Percentiles rank a stretch among this genome's conserved stretches.
Evolutionary conservation across 2,797 vertebrate species (phyloP).

Genomic region (Xenops minutus): DNA sequence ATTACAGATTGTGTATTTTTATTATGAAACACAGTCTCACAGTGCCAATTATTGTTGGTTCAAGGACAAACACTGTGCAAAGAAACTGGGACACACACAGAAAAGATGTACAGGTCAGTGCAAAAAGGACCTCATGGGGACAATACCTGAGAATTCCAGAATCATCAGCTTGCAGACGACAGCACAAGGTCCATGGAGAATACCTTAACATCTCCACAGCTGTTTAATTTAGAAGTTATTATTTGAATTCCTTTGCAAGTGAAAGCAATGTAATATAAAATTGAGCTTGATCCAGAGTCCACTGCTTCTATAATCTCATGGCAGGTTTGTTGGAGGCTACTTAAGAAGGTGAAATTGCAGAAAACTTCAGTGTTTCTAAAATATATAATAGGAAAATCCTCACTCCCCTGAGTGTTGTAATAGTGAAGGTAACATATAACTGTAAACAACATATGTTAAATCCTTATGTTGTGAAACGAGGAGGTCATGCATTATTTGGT

Average conservation of each 20-base stretch:
- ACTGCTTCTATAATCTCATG: not conserved
- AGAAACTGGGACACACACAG: slow-evolving; percentile 38
- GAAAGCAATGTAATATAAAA: slow-evolving; percentile 33
- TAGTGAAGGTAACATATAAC: slow-evolving; percentile 47
- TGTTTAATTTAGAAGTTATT: slow-evolving; percentile 67
- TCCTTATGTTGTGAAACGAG: slow-evolving; percentile 46
- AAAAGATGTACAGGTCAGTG: slow-evolving; percentile 62
- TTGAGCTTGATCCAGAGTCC: slow-evolving; percentile 10
- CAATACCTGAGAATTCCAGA: slow-evolving; percentile 59
- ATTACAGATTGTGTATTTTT: slow-evolving; percentile 16
- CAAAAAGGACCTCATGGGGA: slow-evolving; percentile 53
- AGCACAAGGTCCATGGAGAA: slow-evolving; percentile 34
- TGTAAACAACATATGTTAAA: slow-evolving; percentile 65
- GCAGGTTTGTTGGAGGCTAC: slow-evolving; percentile 13
- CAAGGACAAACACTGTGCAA: slow-evolving; percentile 54
- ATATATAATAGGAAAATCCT: not conserved
- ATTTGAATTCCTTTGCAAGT: slow-evolving; percentile 40
- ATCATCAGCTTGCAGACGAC: slow-evolving; percentile 57
- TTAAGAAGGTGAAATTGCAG: slow-evolving; percentile 44
- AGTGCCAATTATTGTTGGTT: slow-evolving; percentile 33
- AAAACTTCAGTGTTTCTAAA: slow-evolving; percentile 45
- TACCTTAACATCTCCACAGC: slow-evolving; percentile 59
- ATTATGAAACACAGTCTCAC: slow-evolving; percentile 34
- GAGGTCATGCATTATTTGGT: slow-evolving; percentile 59
- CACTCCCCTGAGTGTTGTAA: slow-evolving; percentile 37